phyloP scores from a whole-genome alignment of 2,797 vertebrate genomes.

The Rhabdomys pumilio region DNA sequence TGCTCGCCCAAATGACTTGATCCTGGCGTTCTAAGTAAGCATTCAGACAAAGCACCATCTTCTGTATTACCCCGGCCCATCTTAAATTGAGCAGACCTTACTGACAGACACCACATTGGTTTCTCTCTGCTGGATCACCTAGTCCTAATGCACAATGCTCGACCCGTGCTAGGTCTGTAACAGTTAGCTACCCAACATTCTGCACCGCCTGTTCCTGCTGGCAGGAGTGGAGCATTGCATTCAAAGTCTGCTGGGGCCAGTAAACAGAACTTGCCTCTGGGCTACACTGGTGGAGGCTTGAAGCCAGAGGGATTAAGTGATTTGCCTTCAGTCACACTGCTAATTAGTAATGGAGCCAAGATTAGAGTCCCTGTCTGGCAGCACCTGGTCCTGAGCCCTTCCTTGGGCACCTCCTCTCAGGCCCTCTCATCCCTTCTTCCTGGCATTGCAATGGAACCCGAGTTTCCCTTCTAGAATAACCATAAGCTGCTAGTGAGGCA shows the following conservation, averaged over 20 bases:
- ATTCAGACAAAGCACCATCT: not conserved
- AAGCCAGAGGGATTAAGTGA: slow-evolving; percentile 26
- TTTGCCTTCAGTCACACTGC: slow-evolving; percentile 7
- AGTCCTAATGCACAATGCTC: not conserved
- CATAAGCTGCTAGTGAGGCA: not conserved
- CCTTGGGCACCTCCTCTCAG: not conserved
- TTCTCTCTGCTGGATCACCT: not conserved
- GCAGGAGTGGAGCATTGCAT: not conserved
- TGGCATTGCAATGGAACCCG: not conserved
- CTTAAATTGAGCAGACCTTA: not conserved
- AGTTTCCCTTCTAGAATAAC: not conserved
- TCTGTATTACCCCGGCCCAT: not conserved
- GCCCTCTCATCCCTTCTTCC: not conserved
- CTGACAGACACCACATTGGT: not conserved
- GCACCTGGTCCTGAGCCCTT: not conserved
- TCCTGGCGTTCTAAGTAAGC: not conserved
- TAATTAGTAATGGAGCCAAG: slow-evolving; percentile 57
- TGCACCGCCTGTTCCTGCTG: not conserved
- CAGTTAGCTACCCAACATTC: not conserved
- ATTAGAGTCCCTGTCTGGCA: not conserved
- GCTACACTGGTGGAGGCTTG: not conserved
- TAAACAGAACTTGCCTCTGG: not conserved
- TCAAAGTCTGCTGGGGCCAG: not conserved
- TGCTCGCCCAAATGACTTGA: not conserved
- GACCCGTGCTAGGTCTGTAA: not conserved